Base-by-base conservation (phyloP, 2,113 vertebrate genomes). In the Eptatretus burgeri region DNA sequence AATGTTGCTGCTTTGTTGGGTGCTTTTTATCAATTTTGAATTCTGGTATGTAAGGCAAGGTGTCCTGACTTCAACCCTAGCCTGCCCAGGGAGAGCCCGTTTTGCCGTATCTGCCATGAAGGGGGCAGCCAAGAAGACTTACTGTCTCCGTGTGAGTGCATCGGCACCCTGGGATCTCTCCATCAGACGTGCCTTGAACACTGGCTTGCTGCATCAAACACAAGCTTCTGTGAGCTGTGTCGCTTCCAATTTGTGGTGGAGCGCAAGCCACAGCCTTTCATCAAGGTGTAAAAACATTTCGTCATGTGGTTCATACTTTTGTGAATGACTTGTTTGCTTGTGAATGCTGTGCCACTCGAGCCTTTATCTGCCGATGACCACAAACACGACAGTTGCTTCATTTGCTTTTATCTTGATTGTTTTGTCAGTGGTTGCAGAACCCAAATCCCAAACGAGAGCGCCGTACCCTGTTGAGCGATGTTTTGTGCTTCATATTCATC, bases 171-270 rank as follows among this genome's bases (percentile, higher is more conserved):
- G 74, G 82, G 81, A 64, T 79, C 79, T 67, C 79, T 84, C 69
- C 82, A 85, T 72, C 79, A 78, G 66, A 82, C 78, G 75, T 84
- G 82, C 74, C 75, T 85, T 75, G 80, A 85, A 68, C 82, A 70
- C 69, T 85, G 82, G 82, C 75, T 84, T 67, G 83, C 82, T 0
- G 78, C 82, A 66, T 85, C 82, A 49, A 79, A 82, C 69, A 84
- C 81, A 75, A 85, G 76, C 74, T 78, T 74, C 77, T 84, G 80
- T 67, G 82, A 85, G 72, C 82, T 85, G 74, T 85, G 82, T 76
- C 81, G 80, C 72, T 82, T 81, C 76, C 80, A 78, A 72, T 85
- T 85, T 73, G 76, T 76, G 63, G 80, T 83, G 51, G 77, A 84
- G 69, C 78, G 74, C 74, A 83, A 78, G 71, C 77, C 80, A 66